Base-by-base conservation (phyloP, 2,888 invertebrate genomes). In the Octodonta nipae region DNA sequence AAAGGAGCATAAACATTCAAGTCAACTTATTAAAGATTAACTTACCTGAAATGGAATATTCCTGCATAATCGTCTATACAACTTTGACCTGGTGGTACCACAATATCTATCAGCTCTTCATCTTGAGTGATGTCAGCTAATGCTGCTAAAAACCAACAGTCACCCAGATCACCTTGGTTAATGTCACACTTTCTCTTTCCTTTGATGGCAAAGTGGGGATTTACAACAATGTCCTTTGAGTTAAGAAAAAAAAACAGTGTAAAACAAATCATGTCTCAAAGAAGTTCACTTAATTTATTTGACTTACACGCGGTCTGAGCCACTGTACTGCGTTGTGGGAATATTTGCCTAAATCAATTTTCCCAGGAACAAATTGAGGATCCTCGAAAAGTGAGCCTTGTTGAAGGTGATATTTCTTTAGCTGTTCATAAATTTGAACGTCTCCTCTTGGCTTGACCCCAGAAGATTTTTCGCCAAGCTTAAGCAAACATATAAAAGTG, bases 151-250 rank as follows among this genome's bases (percentile, higher is more conserved):
- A 92, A 66, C 93, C 93, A 95, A 57, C 93, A 95, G 58, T 95
- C 92, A 3, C 93, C 92, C n/a, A 93, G 63, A 65, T 89, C 88
- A 32, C 93, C 93, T 62, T 96, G 95, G 48, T 88, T 85, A 2
- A 96, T 86, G 64, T 96, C 96, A 66, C 96, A 96, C 32, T 96
- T 75, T 10, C 88, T 85, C 60, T 86, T 91, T 2, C 91, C 92
- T 47, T 85, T 89, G 16, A 84, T 82, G 56, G 95, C 88, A 40
- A 93, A 75, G 52, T 84, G 75, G 0, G 95, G 91, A 54, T 85
- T 71, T 20, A 75, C 72, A 37, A 70, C 66, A 37, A 95, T 84
- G 67, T 95, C 86, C 88, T 84, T 41, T n/a, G n/a, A n/a, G n/a
- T n/a, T n/a, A n/a, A n/a, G n/a, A n/a, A n/a, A n/a, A 35, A 44